A percentile compares a stretch with the other conserved stretches of the same genome.
phyloP scores from a whole-genome alignment of 2,888 invertebrate genomes.

The Erannis defoliaria region DNA sequence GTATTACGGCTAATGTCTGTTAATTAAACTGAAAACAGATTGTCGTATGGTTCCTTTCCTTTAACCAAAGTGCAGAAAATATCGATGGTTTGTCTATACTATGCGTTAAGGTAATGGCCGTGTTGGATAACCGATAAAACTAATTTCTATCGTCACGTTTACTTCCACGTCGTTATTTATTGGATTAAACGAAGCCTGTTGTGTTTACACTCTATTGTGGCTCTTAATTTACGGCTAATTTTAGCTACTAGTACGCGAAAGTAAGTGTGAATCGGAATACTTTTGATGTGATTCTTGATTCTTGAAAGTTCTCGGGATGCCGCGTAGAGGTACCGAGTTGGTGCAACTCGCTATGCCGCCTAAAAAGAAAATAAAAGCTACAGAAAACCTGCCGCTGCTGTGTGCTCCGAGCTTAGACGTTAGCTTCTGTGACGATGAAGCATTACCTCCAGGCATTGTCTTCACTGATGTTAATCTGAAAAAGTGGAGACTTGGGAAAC shows the following conservation, averaged over 20 bases:
- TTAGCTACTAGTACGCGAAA: constrained; percentile 19
- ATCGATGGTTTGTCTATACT: constrained; percentile 25
- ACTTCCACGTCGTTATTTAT: constrained; percentile 59
- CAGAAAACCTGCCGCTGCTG: constrained; percentile 53
- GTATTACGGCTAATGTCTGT: constrained; percentile 30
- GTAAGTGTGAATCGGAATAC: constrained; percentile 9
- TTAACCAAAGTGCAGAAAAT: constrained; percentile 2
- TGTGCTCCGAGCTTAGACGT: constrained; percentile 65
- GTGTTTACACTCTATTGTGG: constrained; percentile 28
- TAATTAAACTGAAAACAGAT: constrained; percentile 26
- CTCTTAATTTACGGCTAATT: constrained; percentile 27
- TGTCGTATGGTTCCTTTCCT: constrained; percentile 22
- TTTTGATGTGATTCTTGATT: not conserved
- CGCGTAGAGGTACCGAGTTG: constrained; percentile 72
- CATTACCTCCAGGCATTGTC: constrained; percentile 89
- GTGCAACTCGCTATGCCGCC: constrained; percentile 63
- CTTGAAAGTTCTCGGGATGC: constrained; percentile 58
- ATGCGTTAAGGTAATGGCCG: constrained; percentile 50
- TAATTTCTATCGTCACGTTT: constrained; percentile 62
- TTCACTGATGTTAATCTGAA: constrained; percentile 93
- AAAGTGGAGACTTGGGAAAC: constrained; percentile 95
- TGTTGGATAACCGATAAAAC: constrained; percentile 62
- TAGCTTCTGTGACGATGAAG: constrained; percentile 79
- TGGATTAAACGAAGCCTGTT: constrained; percentile 55
- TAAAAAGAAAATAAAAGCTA: constrained; percentile 70